Evolutionary conservation across 2,113 vertebrate species (phyloP).

Genomic region (Malurus elegans): DNA sequence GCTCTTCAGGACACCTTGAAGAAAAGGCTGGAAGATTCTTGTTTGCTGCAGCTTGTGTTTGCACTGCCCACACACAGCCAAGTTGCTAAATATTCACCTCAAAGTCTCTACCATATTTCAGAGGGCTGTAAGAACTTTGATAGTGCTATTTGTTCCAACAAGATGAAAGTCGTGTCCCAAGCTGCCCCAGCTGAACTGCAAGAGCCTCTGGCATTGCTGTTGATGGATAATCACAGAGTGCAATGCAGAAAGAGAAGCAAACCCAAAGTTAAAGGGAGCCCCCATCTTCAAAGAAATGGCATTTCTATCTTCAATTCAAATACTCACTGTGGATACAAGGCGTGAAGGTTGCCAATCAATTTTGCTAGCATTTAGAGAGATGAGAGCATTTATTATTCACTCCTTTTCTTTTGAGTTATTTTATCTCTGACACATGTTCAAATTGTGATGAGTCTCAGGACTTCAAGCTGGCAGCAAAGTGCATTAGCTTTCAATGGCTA

Average conservation of each 20-base stretch:
- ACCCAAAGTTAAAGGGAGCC: background rate
- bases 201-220: background rate
- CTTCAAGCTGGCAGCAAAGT: background rate
- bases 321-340: background rate
- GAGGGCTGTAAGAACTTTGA: background rate
- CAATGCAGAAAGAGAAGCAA: background rate
- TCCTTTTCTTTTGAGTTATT: background rate
- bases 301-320: background rate
- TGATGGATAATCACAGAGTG: background rate
- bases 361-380: background rate
- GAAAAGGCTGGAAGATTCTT: background rate
- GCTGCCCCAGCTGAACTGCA: background rate
- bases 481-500: background rate
- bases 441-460: background rate
- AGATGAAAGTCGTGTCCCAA: background rate
- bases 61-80: background rate
- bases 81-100: background rate
- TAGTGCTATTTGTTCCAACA: background rate
- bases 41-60: conserved; percentile 30
- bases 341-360: background rate
- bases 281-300: background rate
- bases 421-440: background rate
- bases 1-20: background rate
- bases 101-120: background rate
- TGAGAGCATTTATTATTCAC: background rate